Evolutionary conservation across 2,797 vertebrate species (phyloP), one percentile per base, ranked within the genome.

Genomic region (Eremophila alpestris): DNA sequence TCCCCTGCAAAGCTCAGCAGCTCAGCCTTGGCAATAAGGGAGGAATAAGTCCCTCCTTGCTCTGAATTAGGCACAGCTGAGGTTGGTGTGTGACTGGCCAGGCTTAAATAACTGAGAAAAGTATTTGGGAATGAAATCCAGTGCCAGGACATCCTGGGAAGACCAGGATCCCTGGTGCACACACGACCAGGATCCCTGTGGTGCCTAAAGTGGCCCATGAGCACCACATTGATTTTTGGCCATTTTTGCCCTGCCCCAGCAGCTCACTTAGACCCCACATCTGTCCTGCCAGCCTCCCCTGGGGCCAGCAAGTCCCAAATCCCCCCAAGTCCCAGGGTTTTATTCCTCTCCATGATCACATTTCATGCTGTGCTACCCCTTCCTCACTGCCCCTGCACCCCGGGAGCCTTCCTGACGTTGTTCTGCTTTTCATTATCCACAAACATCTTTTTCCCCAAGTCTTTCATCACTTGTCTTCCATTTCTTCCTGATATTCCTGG

Each of bases 181-280:
- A n/a, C n/a, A n/a, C n/a, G 32, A 43, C 3, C 0, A 0, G 14
- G 17, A 24, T 70, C 3, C 40, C 55, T 6, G 26, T 0, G 29
- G 23, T n/a, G 13, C 11, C 64, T 51, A 4, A 38, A 64, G 24
- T 13, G 41, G 10, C 15, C 60, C 76, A 51, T 0, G 3, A 77
- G 10, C 52, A 67, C 54, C 71, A 22, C 40, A 8, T 23, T 40
- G 19, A 3, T 3, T 86, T 75, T 56, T 5, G 8, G 56, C 27
- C 58, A 4, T 1, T 73, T 48, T 34, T 68, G 3, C 8, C 24
- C 16, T 23, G 4, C 2, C 5, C 0, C 1, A 11, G 30, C 13
- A 62, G 9, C 38, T 58, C 32, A 4, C 9, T 13, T 16, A 20
- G 16, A 38, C n/a, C 36, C 52, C 64, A 24, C 24, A 21, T 22